Evolutionary conservation across 2,797 vertebrate species (phyloP).

Genomic region (Leptodactylus fallax): DNA sequence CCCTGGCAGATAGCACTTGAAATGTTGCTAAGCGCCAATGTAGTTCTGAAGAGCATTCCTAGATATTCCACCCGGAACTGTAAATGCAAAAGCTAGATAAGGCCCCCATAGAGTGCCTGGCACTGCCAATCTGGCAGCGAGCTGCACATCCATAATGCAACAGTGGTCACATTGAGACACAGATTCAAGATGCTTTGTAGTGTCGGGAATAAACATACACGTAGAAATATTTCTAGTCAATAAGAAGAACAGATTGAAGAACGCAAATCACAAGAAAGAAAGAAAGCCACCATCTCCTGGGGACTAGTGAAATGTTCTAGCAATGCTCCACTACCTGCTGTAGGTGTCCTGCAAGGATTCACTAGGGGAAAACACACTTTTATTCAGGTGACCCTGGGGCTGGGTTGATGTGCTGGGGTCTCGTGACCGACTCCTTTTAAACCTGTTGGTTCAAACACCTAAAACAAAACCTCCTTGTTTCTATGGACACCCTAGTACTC

Average conservation of each 20-base stretch:
- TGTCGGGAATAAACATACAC: neutral
- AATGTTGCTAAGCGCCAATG: conserved; percentile 48
- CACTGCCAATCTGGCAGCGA: conserved; percentile 25
- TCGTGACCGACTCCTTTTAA: no score
- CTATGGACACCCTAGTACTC: neutral
- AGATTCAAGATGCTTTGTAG: neutral
- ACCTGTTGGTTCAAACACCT: neutral
- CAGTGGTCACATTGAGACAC: neutral
- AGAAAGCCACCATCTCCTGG: neutral
- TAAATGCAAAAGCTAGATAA: conserved; percentile 8
- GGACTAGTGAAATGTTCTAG: neutral
- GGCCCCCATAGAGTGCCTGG: conserved; percentile 4
- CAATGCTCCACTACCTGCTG: neutral
- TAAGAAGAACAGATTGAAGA: neutral
- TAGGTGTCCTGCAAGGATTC: no score
- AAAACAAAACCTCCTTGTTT: neutral
- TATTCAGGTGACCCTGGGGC: no score
- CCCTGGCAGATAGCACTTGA: conserved; percentile 16
- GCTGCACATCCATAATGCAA: neutral
- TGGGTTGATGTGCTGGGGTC: no score
- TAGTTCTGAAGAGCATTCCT: conserved; percentile 43
- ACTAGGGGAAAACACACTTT: no score
- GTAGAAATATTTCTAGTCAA: neutral
- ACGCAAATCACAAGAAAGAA: neutral
- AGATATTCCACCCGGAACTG: conserved; percentile 27